Base-by-base conservation (phyloP, 2,113 vertebrate genomes). In the Entomyzon cyanotis region DNA sequence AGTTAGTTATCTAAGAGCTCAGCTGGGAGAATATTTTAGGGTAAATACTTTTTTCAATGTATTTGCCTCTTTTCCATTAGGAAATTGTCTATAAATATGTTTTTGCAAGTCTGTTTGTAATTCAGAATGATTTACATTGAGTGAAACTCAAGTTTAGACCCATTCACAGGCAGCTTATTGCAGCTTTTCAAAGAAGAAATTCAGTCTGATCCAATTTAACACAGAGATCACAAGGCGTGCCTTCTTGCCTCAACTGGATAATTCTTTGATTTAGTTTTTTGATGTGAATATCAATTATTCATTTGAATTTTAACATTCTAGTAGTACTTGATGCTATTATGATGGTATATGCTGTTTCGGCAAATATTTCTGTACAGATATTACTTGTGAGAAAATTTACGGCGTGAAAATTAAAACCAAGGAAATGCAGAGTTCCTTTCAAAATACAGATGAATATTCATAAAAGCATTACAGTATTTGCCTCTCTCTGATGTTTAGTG, bases 361-460 rank as follows among this genome's bases (percentile, higher is more conserved):
- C 93, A 95, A 95, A 90, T 90, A 93, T 68, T 95, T 77, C 60
- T 84, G 41, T 60, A 47, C 64, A 87, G 55, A 80, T 88, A 94
- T 35, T 79, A 71, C 68, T 91, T 80, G 79, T 77, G 80, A 93
- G 84, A 87, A 90, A 87, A 88, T 93, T 82, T 87, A 78, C 33
- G 4, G 82, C 0, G 0, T 93, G 81, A 94, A 97, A 96, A 89
- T 92, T 85, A 94, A 95, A 93, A 74, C 75, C 67, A 93, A 93
- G 84, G 82, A 95, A 95, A 95, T 30, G 55, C 86, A 94, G 89
- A 86, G 35, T 74, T 92, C 83, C 71, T 89, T 96, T 96, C 76
- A 95, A 95, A 94, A 76, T 70, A 87, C 37, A 79, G 58, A 96
- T 95, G 95, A 95, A 96, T 97, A 96, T 94, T 95, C 94, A 93